Percentiles rank a stretch among this genome's conserved stretches.
Evolutionary conservation across 92 coral and sea anemone genomes (phyloP).

Genomic region (Scolanthus callimorphus): DNA sequence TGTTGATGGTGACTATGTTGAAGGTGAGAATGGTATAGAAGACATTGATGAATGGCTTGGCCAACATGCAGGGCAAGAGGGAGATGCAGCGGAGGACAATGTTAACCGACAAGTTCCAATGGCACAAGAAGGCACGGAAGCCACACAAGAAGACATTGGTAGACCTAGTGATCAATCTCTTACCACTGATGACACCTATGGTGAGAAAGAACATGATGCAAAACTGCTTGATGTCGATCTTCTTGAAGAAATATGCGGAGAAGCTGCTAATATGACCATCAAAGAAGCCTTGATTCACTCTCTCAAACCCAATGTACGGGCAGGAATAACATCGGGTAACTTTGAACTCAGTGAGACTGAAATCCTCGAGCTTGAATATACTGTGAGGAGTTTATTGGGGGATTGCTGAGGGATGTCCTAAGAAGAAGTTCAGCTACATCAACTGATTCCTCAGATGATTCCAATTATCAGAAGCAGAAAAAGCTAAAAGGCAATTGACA

Average conservation of each 20-base stretch:
- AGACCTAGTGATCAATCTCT: background rate
- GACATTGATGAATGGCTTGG: background rate
- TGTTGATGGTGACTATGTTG: conserved; percentile 1
- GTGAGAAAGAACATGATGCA: background rate
- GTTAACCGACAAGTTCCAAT: background rate
- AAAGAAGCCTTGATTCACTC: conserved; percentile 80
- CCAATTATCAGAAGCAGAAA: too few relatives aligned
- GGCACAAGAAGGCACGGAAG: background rate
- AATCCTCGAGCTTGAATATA: conserved; percentile 60
- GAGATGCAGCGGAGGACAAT: conserved; percentile 5
- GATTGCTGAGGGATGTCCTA: conserved; percentile 57
- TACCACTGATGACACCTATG: background rate
- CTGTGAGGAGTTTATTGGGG: conserved; percentile 76
- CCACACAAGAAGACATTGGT: background rate
- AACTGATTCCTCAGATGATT: too few relatives aligned
- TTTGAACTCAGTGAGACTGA: conserved; percentile 66
- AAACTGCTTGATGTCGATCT: conserved; percentile 17
- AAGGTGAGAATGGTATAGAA: background rate
- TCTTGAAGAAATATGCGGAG: conserved; percentile 78
- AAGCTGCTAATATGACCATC: conserved; percentile 86
- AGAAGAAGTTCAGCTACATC: too few relatives aligned
- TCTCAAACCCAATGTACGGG: conserved; percentile 69
- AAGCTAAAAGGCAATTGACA: conserved; percentile 48
- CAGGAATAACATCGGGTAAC: conserved; percentile 57
- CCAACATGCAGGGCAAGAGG: background rate